Base-by-base conservation (phyloP, 2,113 vertebrate genomes). In the Craseonycteris thonglongyai region DNA sequence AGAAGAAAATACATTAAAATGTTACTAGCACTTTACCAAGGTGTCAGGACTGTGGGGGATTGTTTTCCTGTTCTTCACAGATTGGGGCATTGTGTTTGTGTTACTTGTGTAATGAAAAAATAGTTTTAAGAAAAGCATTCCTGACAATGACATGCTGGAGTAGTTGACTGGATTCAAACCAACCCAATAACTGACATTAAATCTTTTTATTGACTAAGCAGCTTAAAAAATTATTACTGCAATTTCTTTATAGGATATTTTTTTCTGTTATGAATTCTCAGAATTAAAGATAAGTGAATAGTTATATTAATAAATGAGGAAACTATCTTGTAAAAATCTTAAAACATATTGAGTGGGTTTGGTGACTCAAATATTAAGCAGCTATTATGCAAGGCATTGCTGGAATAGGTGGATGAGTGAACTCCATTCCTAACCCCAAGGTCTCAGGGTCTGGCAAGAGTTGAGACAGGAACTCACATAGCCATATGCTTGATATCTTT, bases 121-220 rank as follows among this genome's bases (percentile, higher is more conserved):
- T 2, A 45, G 18, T 58, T 56, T 71, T 71, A 92, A 42, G 82
- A 80, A 82, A 87, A 72, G 30, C 35, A 42, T 78, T 93, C 16
- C 30, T 35, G 21, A 68, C 79, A 71, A 76, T 74, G 30, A 69
- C 12, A 72, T 71, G 28, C 33, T 71, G 47, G 3, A 22, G 28
- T 58, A 91, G 45, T 95, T 88, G 59, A 79, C 28, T 75, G n/a
- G 65, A 54, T 87, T 89, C n/a, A 74, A 88, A 75, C 5, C 65
- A 45, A 89, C 35, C 69, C 69, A 58, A 65, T 71, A 91, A 88
- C 30, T 40, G 38, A 54, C 8, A 49, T 16, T 38, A 82, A 72
- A 90, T 54, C 35, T 56, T 91, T 90, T 91, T 90, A 65, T 33
- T 90, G 81, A 88, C 18, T 87, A 92, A 92, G 80, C 21, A 94